These are phyloP conservation scores for Bradypodion ventrale DNA, from an alignment of 2,797 vertebrate genomes.

Conservation along the genomic window DNA sequence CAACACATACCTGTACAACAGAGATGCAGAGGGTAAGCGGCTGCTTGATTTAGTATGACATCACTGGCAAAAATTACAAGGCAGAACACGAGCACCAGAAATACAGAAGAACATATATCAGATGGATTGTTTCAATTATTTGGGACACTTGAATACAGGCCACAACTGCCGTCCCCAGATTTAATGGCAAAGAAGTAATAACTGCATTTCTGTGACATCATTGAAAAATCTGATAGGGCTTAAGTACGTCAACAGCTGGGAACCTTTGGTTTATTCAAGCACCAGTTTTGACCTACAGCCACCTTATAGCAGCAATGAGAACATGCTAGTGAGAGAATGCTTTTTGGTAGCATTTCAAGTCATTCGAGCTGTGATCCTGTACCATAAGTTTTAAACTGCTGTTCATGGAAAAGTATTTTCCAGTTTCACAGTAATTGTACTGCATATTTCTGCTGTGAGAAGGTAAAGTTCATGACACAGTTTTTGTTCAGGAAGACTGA, in stretches of 20 bases:
- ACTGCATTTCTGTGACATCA: conserved; percentile 55
- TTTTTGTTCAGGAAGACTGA: conserved; percentile 16
- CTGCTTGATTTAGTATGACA: conserved; percentile 50
- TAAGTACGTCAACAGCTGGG: conserved; percentile 62
- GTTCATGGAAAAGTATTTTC: conserved; percentile 29
- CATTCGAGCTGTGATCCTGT: conserved; percentile 38
- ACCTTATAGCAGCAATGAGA: conserved; percentile 38
- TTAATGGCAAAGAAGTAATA: conserved; percentile 54
- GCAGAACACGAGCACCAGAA: conserved; percentile 4
- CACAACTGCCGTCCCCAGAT: conserved; percentile 57
- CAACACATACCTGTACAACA: background rate
- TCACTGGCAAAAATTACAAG: conserved; percentile 53
- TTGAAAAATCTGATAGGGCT: conserved; percentile 52
- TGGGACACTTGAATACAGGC: conserved; percentile 55
- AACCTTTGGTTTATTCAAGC: conserved; percentile 50
- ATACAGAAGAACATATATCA: conserved; percentile 16
- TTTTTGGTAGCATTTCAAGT: conserved; percentile 45
- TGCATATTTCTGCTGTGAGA: conserved; percentile 13
- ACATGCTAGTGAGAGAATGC: conserved; percentile 39
- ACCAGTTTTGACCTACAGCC: conserved; percentile 51
- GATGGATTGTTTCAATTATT: conserved; percentile 63
- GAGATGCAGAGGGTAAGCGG: conserved; percentile 36
- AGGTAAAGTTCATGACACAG: conserved; percentile 11
- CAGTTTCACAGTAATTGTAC: background rate
- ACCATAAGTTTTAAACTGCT: conserved; percentile 11